phyloP scores from a whole-genome alignment of 1,140 invertebrate genomes.

The Zaprionus kolodkinae region DNA sequence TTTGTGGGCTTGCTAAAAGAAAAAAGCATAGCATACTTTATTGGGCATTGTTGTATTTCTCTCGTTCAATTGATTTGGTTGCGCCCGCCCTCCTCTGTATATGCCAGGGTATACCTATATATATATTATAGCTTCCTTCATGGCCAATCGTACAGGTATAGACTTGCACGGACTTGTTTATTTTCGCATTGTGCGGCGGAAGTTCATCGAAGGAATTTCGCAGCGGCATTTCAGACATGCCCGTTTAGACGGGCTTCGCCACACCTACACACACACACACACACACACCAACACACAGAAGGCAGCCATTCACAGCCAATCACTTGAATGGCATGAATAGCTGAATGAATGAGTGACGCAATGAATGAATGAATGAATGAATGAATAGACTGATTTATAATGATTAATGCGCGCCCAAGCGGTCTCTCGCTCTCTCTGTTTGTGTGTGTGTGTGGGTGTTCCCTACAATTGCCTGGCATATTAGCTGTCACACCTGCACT shows the following conservation, averaged over 20 bases:
- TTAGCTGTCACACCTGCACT: conserved; percentile 18
- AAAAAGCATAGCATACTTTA: not conserved
- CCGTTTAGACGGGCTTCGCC: conserved; percentile 42
- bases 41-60: not conserved
- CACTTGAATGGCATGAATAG: conserved; percentile 41
- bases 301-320: conserved; percentile 49
- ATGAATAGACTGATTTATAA: conserved; percentile 79
- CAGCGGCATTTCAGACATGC: conserved; percentile 64
- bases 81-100: not conserved
- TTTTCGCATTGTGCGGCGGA: conserved; percentile 67
- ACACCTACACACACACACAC: not conserved
- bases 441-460: conserved; percentile 30
- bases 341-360: conserved; percentile 26
- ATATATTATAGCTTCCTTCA: not conserved
- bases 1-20: not conserved
- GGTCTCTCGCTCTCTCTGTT: not conserved
- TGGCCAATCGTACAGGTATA: not conserved
- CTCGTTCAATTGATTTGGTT: no score
- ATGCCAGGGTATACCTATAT: not conserved
- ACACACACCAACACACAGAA: not conserved
- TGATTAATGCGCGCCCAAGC: conserved; percentile 70
- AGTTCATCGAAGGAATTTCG: conserved; percentile 70
- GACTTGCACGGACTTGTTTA: conserved; percentile 7
- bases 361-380: conserved; percentile 49
- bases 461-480: conserved; percentile 45